Base-by-base conservation (phyloP, 2,113 vertebrate genomes). In the Lutjanus erythropterus region DNA sequence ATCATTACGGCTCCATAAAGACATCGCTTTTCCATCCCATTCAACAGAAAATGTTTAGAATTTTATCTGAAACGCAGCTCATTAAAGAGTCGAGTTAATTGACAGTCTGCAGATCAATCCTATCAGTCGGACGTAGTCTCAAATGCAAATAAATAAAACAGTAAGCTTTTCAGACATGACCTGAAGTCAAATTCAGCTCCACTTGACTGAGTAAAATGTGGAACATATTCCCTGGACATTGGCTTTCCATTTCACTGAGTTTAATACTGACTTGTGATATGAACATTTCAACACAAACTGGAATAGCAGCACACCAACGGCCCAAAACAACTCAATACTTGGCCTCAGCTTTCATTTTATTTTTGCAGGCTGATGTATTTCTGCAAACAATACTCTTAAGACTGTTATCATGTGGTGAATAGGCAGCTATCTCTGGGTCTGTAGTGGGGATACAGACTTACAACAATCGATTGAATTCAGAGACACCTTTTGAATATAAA, bases 1-100 rank as follows among this genome's bases (percentile, higher is more conserved):
- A 75, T 90, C 87, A 90, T 85, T 86, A 81, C 78, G 23, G 85
- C 78, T 58, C 55, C 49, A 61, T 52, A 58, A 69, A 91, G 70
- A 74, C 56, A 1, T 53, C 58, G 42, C 67, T 70, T 55, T 72
- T 47, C 66, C 68, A 27, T 76, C 76, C 37, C 52, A 16, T 46
- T 23, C 80, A 5, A n/a, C 60, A 37, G 29, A 78, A n/a, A 72
- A 33, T 27, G 3, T 42, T 56, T 6, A 5, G 9, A 33, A 44
- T 61, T 65, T 29, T 31, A 73, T 71, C 49, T 27, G 44, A 68
- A 65, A 68, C 9, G 31, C n/a, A 23, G 33, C 27, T 81, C 60
- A 31, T 55, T 59, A 52, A 47, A 1, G 62, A 68, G 5, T 19
- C 19, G 29, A 66, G 62, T 31, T 35, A 71, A 50, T 65, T 59